Conservation (phyloP, 2,888 invertebrate genomes). For the Bugulina stolonifera region DNA sequence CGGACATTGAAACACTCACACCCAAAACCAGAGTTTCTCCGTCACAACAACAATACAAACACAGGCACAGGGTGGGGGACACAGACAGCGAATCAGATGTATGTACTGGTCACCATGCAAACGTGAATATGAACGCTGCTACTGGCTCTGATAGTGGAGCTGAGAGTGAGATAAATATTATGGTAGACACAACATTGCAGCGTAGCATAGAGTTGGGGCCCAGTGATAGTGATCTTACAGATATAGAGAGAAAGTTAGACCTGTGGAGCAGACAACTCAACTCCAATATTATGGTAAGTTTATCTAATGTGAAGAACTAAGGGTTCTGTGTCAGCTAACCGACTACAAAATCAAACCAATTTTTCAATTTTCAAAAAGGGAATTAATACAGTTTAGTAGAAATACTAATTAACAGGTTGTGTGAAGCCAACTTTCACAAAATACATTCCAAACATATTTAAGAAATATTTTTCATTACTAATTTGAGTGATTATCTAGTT, state of each 20-base stretch:
- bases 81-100: not conserved
- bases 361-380: no score
- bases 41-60: not conserved
- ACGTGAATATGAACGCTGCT: not conserved
- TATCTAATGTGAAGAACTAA: no score
- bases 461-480: no score
- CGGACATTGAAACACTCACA: not conserved
- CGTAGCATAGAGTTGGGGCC: not conserved
- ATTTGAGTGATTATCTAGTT: no score
- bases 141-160: not conserved
- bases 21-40: slow-evolving; percentile 11
- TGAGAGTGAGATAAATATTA: slow-evolving; percentile 1
- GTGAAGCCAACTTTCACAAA: no score
- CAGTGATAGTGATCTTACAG: slow-evolving; percentile 39
- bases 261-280: slow-evolving; percentile 47
- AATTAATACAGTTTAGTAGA: no score
- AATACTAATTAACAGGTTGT: no score
- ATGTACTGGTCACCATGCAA: not conserved
- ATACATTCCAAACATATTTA: no score
- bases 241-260: slow-evolving; percentile 44
- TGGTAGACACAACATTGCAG: not conserved
- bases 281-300: slow-evolving; percentile 43
- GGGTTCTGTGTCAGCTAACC: no score
- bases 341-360: no score
- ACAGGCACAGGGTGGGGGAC: not conserved